Evolutionary conservation across 2,888 invertebrate genomes (phyloP), one percentile per base, ranked within the genome.

Genomic region (Netelia fuscicornis): DNA sequence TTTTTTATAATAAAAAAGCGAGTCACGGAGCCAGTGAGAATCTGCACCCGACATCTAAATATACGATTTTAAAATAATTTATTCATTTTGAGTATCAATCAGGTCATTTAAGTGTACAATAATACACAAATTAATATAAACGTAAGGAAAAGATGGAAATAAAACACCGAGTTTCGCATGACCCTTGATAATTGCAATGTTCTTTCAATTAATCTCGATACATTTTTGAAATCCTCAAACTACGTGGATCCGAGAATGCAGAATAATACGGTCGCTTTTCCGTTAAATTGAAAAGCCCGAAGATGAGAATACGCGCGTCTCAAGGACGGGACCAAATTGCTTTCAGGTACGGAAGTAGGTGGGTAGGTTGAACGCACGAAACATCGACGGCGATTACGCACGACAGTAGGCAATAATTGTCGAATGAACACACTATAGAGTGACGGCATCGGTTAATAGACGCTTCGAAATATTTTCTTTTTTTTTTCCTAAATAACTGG

Each of bases 271-370:
- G 48, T 48, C 13, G 10, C 10, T 37, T 13, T 48, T 48, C 48
- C 48, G 13, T 17, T 82, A 44, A 67, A 65, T 67, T n/a, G 48
- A 81, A 52, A 81, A 83, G 82, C n/a, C 25, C 65, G 64, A 37
- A 42, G 56, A 78, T 70, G 67, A 79, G 68, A 68, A 67, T 77
- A 62, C 62, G 48, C 65, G 75, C 79, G 42, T 86, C 80, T 84
- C 82, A 84, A 84, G 77, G 77, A 77, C 80, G 77, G 81, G 75
- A 87, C 86, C 86, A 88, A 89, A 88, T 88, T 86, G 88, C 88
- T 88, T 88, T 89, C 89, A 89, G 89, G 89, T 88, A 89, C 89
- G 87, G 88, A 89, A 89, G 88, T 88, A 87, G 89, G 88, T 88
- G 86, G 86, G 80, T 86, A 60, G 78, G 9, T 78, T 78, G 68